Base-by-base conservation (phyloP, 2,888 invertebrate species). In the Hyppa rectilinea region DNA sequence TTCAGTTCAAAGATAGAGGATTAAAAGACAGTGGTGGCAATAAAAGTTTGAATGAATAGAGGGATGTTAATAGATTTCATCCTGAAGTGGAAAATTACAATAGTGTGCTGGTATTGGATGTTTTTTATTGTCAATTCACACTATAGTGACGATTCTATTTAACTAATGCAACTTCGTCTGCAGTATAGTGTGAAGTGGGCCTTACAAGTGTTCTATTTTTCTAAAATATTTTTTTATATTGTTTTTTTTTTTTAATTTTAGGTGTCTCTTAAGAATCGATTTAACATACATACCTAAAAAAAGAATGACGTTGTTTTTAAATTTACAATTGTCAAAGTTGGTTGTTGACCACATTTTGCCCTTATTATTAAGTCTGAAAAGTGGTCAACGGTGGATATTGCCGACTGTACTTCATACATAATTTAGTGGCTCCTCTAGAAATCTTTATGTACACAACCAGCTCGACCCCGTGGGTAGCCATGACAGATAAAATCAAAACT, bases 401-500 rank as follows among this genome's bases (percentile, higher is more conserved):
- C 17, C 17, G 36, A 68, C n/a, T 36, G 26, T 47, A 40, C 29
- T 10, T 61, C 61, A 38, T 75, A 38, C 29, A 59, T 76, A 74
- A 59, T 75, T 80, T 75, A 43, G 56, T 68, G 43, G 26, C 31
- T 70, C 45, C 29, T 40, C 49, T 49, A 45, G 34, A 61, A 50
- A 71, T 34, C 20, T 65, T 78, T 52, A 59, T 63, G 31, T 60
- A 55, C 29, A 50, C 43, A 62, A 53, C 29, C 53, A 62, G 58
- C 61, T 50, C 71, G 81, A 81, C 59, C 83, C 88, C 82, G 77
- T 87, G 84, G 85, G 85, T 81, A 81, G 80, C 75, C 71, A 77
- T 78, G 70, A 71, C 62, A 83, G 88, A 88, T 88, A 86, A 84
- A 78, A 88, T 88, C 87, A 81, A 76, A 82, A 80, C 78, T 82